Percentiles rank a stretch among this genome's conserved stretches.
Evolutionary conservation across 2,113 vertebrate genomes (phyloP).

Genomic region (Planiliza haematocheilus): DNA sequence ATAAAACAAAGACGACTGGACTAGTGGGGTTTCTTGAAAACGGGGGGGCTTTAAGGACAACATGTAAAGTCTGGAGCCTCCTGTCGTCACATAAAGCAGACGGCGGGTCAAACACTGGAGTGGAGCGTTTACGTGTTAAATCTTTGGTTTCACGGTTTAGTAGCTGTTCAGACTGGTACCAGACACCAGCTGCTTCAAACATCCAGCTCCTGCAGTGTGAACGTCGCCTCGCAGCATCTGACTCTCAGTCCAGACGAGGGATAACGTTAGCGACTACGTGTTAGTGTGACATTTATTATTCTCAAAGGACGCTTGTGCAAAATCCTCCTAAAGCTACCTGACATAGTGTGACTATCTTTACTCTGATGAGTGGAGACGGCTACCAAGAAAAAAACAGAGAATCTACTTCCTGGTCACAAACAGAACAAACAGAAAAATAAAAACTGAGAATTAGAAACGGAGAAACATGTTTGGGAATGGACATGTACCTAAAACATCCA

Average conservation of each 20-base stretch:
- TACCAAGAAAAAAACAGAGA: slow-evolving; percentile 6
- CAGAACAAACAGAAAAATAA: background rate
- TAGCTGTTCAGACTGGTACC: too few species aligned
- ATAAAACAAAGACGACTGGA: too few species aligned
- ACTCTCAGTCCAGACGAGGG: background rate
- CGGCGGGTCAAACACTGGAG: too few species aligned
- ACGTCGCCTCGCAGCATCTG: slow-evolving; percentile 18
- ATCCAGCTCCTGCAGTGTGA: slow-evolving; percentile 15
- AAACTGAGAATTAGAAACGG: background rate
- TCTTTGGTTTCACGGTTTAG: too few species aligned
- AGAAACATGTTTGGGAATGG: background rate
- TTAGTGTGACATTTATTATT: slow-evolving; percentile 12
- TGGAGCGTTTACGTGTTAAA: too few species aligned
- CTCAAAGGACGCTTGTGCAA: slow-evolving; percentile 32
- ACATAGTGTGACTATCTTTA: background rate
- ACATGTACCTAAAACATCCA: background rate
- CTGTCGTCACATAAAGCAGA: too few species aligned
- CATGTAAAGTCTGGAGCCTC: too few species aligned
- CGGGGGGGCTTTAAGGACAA: too few species aligned
- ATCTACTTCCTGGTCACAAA: background rate
- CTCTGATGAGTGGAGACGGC: background rate
- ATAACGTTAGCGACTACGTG: background rate
- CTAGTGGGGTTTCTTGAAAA: too few species aligned
- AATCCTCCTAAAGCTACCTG: slow-evolving; percentile 34
- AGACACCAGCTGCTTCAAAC: background rate